These are phyloP conservation scores for Dynastes grantii DNA, from an alignment of 2,888 invertebrate genomes.

Conservation along the genomic window DNA sequence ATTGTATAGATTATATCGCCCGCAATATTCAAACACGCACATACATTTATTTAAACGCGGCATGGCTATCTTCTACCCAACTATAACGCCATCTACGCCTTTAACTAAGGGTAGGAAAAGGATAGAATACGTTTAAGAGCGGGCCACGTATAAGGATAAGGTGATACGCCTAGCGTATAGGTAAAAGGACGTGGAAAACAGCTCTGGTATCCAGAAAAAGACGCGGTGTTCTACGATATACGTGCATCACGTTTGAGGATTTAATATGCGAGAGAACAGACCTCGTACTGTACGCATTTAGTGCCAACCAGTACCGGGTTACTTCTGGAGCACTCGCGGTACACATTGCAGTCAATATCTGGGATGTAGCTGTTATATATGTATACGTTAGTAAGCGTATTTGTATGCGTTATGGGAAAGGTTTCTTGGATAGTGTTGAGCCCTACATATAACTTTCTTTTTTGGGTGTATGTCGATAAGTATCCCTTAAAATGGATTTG, in stretches of 20 bases:
- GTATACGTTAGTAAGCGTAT: not conserved
- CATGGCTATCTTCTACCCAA: not conserved
- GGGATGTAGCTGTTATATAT: not conserved
- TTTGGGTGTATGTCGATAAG: no score
- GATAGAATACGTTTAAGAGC: not conserved
- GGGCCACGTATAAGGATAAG: no score
- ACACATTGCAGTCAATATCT: slow-evolving; percentile 18
- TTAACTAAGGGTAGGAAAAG: not conserved
- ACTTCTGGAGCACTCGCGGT: not conserved
- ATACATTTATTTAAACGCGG: slow-evolving; percentile 11
- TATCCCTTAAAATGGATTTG: no score
- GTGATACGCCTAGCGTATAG: no score
- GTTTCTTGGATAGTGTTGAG: no score
- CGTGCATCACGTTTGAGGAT: not conserved
- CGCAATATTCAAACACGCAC: slow-evolving; percentile 22
- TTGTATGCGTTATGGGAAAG: no score
- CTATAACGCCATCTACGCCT: no score
- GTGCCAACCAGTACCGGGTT: slow-evolving; percentile 24
- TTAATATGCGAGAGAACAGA: slow-evolving; percentile 3
- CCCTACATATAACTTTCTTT: no score
- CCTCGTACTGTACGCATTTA: slow-evolving; percentile 15
- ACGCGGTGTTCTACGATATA: not conserved
- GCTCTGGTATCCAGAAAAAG: not conserved
- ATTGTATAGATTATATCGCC: slow-evolving; percentile 21
- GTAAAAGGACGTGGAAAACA: no score